phyloP scores from a whole-genome alignment of 2,888 invertebrate genomes.

The Steinernema hermaphroditum region DNA sequence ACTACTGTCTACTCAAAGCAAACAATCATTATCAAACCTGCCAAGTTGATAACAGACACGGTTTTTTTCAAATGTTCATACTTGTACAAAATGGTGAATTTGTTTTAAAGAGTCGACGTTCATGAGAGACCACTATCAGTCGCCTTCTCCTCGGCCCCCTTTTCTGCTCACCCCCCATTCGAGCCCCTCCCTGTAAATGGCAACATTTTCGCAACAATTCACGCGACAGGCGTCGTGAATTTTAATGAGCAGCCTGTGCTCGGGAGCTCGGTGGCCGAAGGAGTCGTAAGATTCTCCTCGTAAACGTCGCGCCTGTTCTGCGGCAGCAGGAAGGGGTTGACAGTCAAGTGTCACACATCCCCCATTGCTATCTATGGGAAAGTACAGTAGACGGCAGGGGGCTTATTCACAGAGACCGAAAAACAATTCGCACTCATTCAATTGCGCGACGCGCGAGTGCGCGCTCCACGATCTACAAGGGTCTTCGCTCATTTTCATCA shows the following conservation, averaged over 20 bases:
- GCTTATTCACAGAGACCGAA: constrained; percentile 5
- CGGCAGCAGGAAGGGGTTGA: background rate
- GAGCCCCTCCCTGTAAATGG: background rate
- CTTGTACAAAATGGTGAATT: too few species aligned
- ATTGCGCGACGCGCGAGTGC: background rate
- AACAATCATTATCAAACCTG: too few species aligned
- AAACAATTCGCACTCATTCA: constrained; percentile 30
- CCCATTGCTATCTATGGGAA: constrained; percentile 11
- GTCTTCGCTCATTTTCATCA: constrained; percentile 21
- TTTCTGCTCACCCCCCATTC: background rate
- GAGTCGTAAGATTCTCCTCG: background rate
- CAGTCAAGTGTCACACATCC: background rate
- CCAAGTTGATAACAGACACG: too few species aligned
- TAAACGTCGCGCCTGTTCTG: background rate
- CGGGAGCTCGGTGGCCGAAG: too few species aligned
- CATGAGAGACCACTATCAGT: background rate
- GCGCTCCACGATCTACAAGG: background rate
- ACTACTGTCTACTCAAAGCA: too few species aligned
- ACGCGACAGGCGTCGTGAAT: constrained; percentile 25
- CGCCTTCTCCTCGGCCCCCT: background rate
- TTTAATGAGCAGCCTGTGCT: constrained; percentile 10
- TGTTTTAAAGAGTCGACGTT: too few species aligned
- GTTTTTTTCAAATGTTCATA: too few species aligned
- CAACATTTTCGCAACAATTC: constrained; percentile 30
- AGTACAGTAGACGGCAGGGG: constrained; percentile 23